phyloP scores from a whole-genome alignment of 1,140 invertebrate genomes.

The Drosophila neocordata region DNA sequence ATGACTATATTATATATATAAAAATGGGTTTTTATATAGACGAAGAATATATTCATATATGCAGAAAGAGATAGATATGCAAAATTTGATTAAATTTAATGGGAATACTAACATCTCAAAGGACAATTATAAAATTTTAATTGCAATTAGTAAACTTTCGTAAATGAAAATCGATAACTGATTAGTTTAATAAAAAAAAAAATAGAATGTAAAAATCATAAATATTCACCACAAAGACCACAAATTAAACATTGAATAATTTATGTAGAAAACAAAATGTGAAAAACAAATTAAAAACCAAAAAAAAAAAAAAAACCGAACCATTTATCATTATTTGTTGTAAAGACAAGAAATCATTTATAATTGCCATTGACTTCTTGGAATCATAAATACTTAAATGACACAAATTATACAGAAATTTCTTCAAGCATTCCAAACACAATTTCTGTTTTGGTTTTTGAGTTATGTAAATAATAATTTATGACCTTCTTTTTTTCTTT shows the following conservation, averaged over 20 bases:
- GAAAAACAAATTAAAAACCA: neutral
- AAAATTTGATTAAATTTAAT: no score
- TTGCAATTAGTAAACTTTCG: neutral
- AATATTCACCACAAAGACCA: neutral
- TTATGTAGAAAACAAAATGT: neutral
- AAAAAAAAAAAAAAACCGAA: neutral
- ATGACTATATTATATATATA: no score
- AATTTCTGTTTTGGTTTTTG: neutral
- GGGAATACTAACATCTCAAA: no score
- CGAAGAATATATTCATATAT: no score
- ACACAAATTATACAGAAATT: neutral
- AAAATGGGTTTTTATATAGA: no score
- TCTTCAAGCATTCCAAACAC: neutral
- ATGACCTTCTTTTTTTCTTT: neutral
- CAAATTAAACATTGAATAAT: slow-evolving; percentile 1
- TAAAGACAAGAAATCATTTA: neutral
- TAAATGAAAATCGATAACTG: neutral
- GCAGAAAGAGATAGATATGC: no score
- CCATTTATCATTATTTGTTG: neutral
- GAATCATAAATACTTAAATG: slow-evolving; percentile 5
- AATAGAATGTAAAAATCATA: neutral
- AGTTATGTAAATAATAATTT: slow-evolving; percentile 8
- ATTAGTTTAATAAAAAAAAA: slow-evolving; percentile 2
- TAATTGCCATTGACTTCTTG: slow-evolving; percentile 6
- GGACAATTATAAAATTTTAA: no score